These are phyloP conservation scores for Thalassarche chlororhynchos DNA, from an alignment of 2,113 vertebrate species.

Conservation along the genomic window DNA sequence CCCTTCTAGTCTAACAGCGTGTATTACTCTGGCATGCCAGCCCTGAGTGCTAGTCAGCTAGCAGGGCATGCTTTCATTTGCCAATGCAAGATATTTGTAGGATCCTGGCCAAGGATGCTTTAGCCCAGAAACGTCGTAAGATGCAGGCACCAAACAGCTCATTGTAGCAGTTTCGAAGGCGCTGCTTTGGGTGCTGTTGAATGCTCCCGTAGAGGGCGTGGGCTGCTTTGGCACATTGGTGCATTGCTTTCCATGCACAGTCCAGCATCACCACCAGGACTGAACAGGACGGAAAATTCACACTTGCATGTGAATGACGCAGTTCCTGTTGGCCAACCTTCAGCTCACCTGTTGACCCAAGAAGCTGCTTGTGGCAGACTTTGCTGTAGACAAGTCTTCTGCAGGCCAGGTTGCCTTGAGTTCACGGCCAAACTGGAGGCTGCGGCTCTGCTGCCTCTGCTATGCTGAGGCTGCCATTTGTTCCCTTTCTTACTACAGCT, in stretches of 20 bases:
- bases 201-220: background rate
- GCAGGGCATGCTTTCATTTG: background rate
- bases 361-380: background rate
- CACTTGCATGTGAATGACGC: background rate
- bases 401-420: background rate
- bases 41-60: background rate
- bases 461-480: background rate
- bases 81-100: background rate
- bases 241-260: background rate
- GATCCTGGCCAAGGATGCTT: background rate
- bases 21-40: background rate
- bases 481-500: background rate
- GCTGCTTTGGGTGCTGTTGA: background rate
- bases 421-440: background rate
- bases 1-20: background rate
- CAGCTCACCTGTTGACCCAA: background rate
- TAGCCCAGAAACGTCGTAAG: background rate
- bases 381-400: background rate
- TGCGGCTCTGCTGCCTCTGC: background rate
- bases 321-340: background rate
- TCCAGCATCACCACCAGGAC: background rate
- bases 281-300: background rate
- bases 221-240: background rate
- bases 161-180: fast-evolving
- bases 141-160: background rate